Conservation (phyloP, 2,113 vertebrate species). For the Cheilinus undulatus region DNA sequence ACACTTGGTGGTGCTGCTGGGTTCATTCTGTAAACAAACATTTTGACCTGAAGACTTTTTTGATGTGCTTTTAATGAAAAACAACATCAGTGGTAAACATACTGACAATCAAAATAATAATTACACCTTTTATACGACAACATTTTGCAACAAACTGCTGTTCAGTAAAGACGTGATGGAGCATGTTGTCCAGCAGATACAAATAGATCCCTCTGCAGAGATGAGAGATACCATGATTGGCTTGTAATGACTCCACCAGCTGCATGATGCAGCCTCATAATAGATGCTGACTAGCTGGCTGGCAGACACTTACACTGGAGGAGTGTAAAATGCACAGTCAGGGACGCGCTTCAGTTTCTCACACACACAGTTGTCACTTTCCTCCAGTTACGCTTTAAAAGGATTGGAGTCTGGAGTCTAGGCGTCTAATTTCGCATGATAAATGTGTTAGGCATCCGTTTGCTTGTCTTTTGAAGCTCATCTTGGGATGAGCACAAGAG, state of each 20-base stretch:
- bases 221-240: conserved; percentile 37
- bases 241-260: conserved; percentile 59
- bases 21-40: too few species aligned
- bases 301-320: conserved; percentile 29
- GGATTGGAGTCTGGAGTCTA: conserved; percentile 49
- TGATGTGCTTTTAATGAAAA: too few species aligned
- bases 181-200: background rate
- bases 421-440: conserved; percentile 55
- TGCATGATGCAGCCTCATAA: conserved; percentile 57
- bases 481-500: conserved; percentile 27
- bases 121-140: background rate
- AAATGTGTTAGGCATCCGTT: conserved; percentile 32
- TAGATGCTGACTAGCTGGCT: conserved; percentile 52
- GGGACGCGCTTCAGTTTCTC: conserved; percentile 30
- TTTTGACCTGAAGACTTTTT: too few species aligned
- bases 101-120: too few species aligned
- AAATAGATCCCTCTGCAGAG: conserved; percentile 28
- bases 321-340: conserved; percentile 58
- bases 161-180: conserved; percentile 13
- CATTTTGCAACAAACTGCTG: background rate
- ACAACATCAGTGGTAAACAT: too few species aligned
- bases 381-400: conserved; percentile 62
- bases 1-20: too few species aligned
- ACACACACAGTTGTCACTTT: conserved; percentile 44
- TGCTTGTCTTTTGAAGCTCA: conserved; percentile 57